A percentile compares a stretch with the other conserved stretches of the same genome.
These are phyloP conservation scores for Okamejei kenojei DNA, from an alignment of 2,797 vertebrate species.

Conservation along the genomic window DNA sequence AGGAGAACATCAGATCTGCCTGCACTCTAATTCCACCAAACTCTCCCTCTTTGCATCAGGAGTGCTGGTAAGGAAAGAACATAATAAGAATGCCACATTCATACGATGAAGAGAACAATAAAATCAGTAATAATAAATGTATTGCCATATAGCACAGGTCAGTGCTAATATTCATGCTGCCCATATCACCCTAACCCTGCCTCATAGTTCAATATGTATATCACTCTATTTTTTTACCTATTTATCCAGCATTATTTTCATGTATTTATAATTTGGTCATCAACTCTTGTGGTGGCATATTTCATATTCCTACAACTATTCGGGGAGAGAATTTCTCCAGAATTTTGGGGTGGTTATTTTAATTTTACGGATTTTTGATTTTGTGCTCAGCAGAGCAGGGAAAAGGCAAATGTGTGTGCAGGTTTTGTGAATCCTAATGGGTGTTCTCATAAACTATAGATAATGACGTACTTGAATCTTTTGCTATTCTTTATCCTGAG, in stretches of 20 bases:
- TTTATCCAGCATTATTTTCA: not conserved
- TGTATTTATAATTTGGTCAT: not conserved
- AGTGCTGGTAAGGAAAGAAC: slow-evolving; percentile 67
- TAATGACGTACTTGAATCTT: not conserved
- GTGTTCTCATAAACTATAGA: not conserved
- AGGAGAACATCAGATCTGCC: slow-evolving; percentile 84
- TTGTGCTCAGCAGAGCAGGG: not conserved
- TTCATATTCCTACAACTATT: not conserved
- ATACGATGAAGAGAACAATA: not conserved
- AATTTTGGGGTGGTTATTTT: not conserved
- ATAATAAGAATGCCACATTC: too few species aligned
- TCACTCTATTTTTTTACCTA: not conserved
- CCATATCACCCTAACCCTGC: too few species aligned
- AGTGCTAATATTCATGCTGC: not conserved
- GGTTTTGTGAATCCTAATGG: too few species aligned
- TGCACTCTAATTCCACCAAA: slow-evolving; percentile 89
- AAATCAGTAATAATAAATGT: not conserved
- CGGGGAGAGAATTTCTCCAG: not conserved
- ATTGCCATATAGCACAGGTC: not conserved
- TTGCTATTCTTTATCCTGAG: not conserved
- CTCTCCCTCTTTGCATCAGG: slow-evolving; percentile 87
- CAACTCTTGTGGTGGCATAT: not conserved
- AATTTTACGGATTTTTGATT: not conserved
- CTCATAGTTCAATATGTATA: not conserved
- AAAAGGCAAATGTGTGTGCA: too few species aligned